These are phyloP conservation scores for Chrysomallon squamiferum DNA, from an alignment of 1,140 invertebrate species.

Conservation along the genomic window DNA sequence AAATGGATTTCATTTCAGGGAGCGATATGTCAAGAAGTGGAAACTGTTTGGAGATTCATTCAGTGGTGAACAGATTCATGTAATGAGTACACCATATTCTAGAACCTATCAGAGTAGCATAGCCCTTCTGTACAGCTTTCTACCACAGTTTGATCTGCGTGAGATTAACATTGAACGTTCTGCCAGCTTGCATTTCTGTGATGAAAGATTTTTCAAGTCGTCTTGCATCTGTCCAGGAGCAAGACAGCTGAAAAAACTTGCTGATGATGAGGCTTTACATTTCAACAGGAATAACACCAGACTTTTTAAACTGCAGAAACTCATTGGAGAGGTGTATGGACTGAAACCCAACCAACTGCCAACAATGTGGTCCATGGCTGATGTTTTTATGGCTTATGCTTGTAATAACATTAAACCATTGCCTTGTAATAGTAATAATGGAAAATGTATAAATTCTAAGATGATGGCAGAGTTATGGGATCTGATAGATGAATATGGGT, in stretches of 20 bases:
- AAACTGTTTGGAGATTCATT: conserved; percentile 64
- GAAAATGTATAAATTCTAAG: conserved; percentile 23
- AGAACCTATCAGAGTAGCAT: conserved; percentile 89
- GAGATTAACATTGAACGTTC: conserved; percentile 65
- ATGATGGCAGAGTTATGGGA: conserved; percentile 53
- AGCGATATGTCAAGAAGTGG: conserved; percentile 73
- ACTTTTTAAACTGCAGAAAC: conserved; percentile 7
- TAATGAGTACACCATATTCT: conserved; percentile 83
- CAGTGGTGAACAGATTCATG: conserved; percentile 70
- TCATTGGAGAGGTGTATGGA: conserved; percentile 26
- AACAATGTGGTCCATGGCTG: conserved; percentile 69
- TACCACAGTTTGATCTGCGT: conserved; percentile 69
- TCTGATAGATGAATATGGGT: conserved; percentile 49
- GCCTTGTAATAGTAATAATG: conserved; percentile 69
- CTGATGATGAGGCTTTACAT: conserved; percentile 32
- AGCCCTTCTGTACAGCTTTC: conserved; percentile 78
- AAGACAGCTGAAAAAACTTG: conserved; percentile 22
- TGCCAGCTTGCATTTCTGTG: conserved; percentile 42
- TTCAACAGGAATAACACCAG: conserved; percentile 20
- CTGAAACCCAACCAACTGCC: conserved; percentile 15
- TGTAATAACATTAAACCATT: conserved; percentile 79
- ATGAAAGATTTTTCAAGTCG: conserved; percentile 66
- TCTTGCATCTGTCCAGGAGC: conserved; percentile 72
- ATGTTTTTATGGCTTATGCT: conserved; percentile 80
- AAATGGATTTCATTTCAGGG: conserved; percentile 75